These are phyloP conservation scores for Polyergus mexicanus DNA, from an alignment of 1,140 invertebrate genomes.

Conservation along the genomic window DNA sequence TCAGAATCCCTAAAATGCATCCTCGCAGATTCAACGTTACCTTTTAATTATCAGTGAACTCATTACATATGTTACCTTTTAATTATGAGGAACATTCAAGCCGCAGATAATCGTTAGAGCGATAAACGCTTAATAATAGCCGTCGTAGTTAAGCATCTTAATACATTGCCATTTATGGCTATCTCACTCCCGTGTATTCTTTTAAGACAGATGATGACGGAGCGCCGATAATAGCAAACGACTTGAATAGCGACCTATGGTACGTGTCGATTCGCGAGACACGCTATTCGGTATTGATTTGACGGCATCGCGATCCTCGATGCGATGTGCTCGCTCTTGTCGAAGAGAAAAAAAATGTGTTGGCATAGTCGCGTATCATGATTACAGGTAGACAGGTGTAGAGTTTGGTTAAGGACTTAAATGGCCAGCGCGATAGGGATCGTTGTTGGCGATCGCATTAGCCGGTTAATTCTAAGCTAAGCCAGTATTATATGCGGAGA, in stretches of 20 bases:
- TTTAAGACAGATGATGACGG: conserved; percentile 13
- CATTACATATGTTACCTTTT: conserved; percentile 39
- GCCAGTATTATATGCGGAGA: conserved; percentile 69
- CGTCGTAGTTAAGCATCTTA: conserved; percentile 30
- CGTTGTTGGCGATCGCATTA: conserved; percentile 70
- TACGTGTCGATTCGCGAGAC: conserved; percentile 44
- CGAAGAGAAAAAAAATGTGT: conserved; percentile 68
- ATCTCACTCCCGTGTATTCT: conserved; percentile 34
- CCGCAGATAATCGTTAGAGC: conserved; percentile 39
- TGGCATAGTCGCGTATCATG: conserved; percentile 65
- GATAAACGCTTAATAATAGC: conserved; percentile 47
- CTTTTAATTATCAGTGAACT: conserved; percentile 25
- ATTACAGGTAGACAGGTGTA: conserved; percentile 77
- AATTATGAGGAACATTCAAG: conserved; percentile 36
- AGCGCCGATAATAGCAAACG: conserved; percentile 15
- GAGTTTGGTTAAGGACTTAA: conserved; percentile 73
- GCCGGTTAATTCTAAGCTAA: conserved; percentile 76
- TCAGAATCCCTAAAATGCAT: neutral
- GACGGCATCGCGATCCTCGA: neutral
- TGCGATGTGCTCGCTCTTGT: conserved; percentile 22
- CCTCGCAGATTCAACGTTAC: conserved; percentile 32
- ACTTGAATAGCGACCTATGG: conserved; percentile 20
- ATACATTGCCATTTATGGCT: conserved; percentile 39
- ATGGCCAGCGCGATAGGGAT: conserved; percentile 75
- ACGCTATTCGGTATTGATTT: conserved; percentile 24